Percentiles rank a stretch among this genome's conserved stretches.
Conservation (phyloP, 2,797 vertebrate genomes). For the Streptopelia turtur region DNA sequence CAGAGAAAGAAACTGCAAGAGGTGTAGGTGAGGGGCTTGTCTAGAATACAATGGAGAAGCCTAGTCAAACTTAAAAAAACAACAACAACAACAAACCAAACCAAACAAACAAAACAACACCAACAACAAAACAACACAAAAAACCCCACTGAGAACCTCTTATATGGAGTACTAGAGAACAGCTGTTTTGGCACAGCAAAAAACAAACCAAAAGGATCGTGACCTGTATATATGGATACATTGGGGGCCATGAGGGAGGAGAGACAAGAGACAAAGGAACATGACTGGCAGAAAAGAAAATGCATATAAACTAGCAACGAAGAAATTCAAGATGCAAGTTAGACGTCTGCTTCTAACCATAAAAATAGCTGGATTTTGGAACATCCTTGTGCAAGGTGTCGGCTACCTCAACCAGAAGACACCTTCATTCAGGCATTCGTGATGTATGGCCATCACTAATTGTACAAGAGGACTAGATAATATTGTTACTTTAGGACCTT, state of each 20-base stretch:
- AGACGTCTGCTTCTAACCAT: background rate
- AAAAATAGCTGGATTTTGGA: background rate
- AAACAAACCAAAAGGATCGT: background rate
- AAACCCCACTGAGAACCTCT: background rate
- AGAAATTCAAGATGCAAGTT: background rate
- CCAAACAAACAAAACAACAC: too few relatives aligned
- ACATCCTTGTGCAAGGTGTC: background rate
- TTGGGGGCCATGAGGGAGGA: background rate
- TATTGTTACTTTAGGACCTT: background rate
- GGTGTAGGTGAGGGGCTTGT: background rate
- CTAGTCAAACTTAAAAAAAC: background rate
- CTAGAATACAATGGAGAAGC: background rate
- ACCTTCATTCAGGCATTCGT: background rate
- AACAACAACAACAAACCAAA: background rate
- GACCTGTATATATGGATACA: background rate
- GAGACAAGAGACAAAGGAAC: background rate
- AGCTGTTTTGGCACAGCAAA: background rate
- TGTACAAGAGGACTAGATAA: background rate
- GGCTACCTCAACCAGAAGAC: background rate
- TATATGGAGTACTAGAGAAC: background rate
- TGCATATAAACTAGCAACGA: background rate
- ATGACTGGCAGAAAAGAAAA: background rate
- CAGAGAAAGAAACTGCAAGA: background rate
- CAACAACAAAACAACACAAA: background rate
- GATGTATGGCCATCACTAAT: accelerated